Evolutionary conservation across 2,888 invertebrate species (phyloP).

Genomic region (Leptothorax acervorum): DNA sequence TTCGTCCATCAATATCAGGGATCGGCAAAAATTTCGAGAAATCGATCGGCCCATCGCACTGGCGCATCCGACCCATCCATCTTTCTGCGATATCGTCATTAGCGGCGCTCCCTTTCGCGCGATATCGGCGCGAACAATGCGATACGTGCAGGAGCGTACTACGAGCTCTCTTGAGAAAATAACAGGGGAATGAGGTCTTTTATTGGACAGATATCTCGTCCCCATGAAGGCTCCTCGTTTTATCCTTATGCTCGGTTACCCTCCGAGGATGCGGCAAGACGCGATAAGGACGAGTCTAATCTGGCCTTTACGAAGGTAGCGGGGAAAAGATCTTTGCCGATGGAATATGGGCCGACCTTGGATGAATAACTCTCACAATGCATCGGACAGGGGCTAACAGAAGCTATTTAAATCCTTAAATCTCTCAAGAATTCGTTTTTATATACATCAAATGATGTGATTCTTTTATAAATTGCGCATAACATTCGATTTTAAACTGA

Average conservation of each 20-base stretch:
- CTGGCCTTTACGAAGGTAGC: constrained; percentile 1
- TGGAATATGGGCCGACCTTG: background rate
- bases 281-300: constrained; percentile 61
- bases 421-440: background rate
- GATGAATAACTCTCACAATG: background rate
- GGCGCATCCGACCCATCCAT: constrained; percentile 25
- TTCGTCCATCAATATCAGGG: constrained; percentile 2
- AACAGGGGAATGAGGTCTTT: constrained; percentile 54
- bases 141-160: constrained; percentile 17
- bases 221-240: constrained; percentile 50
- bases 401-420: constrained; percentile 3
- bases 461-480: background rate
- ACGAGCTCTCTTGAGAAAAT: constrained; percentile 46
- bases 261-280: constrained; percentile 7
- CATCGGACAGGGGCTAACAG: background rate
- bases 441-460: too few relatives aligned
- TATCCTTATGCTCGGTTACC: constrained; percentile 54
- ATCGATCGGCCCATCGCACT: constrained; percentile 22
- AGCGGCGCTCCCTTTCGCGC: constrained; percentile 30
- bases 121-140: constrained; percentile 11
- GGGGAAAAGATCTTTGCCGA: constrained; percentile 7
- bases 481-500: background rate
- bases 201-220: constrained; percentile 48
- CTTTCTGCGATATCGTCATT: constrained; percentile 46
- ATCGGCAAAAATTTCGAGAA: constrained; percentile 16